Evolutionary conservation across 2,113 vertebrate genomes (phyloP).

Genomic region (Grammomys surdaster): DNA sequence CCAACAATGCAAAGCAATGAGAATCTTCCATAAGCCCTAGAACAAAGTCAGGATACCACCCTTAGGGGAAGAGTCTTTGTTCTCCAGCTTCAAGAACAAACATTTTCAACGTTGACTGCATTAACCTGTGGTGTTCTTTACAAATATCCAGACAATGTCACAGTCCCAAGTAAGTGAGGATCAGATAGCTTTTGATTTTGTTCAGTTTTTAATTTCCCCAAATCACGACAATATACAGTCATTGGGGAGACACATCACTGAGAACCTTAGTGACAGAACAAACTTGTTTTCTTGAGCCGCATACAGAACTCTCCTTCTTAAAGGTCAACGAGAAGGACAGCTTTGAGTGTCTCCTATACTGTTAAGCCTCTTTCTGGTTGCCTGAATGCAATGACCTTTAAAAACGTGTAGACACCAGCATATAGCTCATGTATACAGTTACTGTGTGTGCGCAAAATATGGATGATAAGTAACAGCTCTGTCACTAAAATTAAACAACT

Average conservation of each 20-base stretch:
- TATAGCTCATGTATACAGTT: not conserved
- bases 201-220: constrained; percentile 6
- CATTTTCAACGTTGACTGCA: not conserved
- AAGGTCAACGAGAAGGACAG: not conserved
- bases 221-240: not conserved
- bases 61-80: not conserved
- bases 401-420: not conserved
- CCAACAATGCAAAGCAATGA: not conserved
- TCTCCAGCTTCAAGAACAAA: not conserved
- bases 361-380: not conserved
- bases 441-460: not conserved
- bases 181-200: not conserved
- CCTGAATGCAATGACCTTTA: not conserved
- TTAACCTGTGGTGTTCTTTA: not conserved
- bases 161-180: too few relatives aligned
- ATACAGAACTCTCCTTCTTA: not conserved
- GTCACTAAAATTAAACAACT: not conserved
- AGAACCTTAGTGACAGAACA: not conserved
- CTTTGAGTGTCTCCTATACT: not conserved
- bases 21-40: not conserved
- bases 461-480: not conserved
- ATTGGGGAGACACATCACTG: not conserved
- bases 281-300: not conserved
- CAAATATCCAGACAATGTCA: not conserved
- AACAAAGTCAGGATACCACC: not conserved